These are phyloP conservation scores for Agrochola lota DNA, from an alignment of 2,888 invertebrate genomes.

Conservation along the genomic window DNA sequence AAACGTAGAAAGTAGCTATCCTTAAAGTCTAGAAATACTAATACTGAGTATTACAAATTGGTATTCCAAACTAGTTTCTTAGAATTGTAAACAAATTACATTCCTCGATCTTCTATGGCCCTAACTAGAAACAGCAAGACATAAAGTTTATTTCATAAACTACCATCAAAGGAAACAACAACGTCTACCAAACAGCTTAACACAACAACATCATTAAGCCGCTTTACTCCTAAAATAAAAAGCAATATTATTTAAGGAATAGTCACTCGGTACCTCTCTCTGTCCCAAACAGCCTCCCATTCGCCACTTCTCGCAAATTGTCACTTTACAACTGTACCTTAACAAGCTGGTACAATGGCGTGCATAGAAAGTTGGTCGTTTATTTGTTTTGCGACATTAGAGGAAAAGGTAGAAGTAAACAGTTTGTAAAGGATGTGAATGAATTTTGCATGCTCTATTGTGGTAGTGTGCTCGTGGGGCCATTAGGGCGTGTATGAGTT, in stretches of 20 bases:
- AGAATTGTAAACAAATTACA: background rate
- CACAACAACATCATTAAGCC: slow-evolving; percentile 10
- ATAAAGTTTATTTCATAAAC: background rate
- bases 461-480: background rate
- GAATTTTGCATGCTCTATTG: slow-evolving; percentile 39
- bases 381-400: slow-evolving; percentile 54
- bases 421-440: slow-evolving; percentile 37
- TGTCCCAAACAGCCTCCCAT: slow-evolving; percentile 49
- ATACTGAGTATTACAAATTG: background rate
- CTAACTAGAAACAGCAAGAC: background rate
- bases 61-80: background rate
- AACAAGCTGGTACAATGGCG: slow-evolving; percentile 65
- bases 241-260: slow-evolving; percentile 48
- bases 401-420: background rate
- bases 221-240: slow-evolving; percentile 48
- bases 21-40: background rate
- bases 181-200: slow-evolving; percentile 1
- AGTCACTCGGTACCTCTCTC: slow-evolving; percentile 46
- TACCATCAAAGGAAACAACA: background rate
- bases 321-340: slow-evolving; percentile 62
- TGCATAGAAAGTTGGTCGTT: slow-evolving; percentile 48
- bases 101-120: background rate
- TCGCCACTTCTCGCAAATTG: slow-evolving; percentile 64
- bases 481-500: background rate
- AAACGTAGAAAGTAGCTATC: background rate